These are phyloP conservation scores for Tachysurus vachellii DNA, from an alignment of 2,113 vertebrate species.

Conservation along the genomic window DNA sequence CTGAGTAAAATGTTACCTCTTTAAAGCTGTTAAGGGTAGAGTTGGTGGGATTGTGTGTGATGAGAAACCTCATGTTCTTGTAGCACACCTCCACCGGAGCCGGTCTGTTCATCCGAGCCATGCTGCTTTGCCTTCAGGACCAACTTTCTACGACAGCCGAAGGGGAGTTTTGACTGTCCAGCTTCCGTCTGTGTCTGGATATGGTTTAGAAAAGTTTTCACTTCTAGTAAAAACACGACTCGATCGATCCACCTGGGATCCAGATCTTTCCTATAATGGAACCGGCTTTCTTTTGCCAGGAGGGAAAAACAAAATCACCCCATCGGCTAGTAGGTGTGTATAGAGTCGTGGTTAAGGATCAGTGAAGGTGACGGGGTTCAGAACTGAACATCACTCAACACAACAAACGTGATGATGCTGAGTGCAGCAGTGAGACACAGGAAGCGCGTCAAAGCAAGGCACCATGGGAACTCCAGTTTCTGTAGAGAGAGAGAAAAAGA, in stretches of 20 bases:
- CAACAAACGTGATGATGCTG: conserved; percentile 45
- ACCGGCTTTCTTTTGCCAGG: conserved; percentile 45
- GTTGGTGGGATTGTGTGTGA: conserved; percentile 76
- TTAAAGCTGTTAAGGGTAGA: conserved; percentile 59
- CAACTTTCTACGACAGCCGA: not conserved
- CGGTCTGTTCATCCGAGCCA: conserved; percentile 86
- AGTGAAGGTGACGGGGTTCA: not conserved
- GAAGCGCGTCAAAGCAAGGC: conserved; percentile 50
- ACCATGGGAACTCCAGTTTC: conserved; percentile 31
- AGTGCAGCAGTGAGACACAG: conserved; percentile 54
- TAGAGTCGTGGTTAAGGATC: conserved; percentile 21
- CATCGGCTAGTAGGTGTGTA: conserved; percentile 41
- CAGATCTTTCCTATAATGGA: not conserved
- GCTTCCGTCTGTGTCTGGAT: not conserved
- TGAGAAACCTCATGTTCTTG: conserved; percentile 88
- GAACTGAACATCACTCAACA: not conserved
- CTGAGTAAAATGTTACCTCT: conserved; percentile 48
- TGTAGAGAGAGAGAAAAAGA: not conserved
- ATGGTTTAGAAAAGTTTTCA: not conserved
- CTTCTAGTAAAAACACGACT: not conserved
- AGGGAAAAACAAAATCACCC: conserved; percentile 44
- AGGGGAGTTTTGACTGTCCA: not conserved
- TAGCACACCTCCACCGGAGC: conserved; percentile 86
- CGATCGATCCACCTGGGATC: not conserved
- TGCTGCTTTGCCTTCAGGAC: conserved; percentile 53